These are phyloP conservation scores for Cryptoprocta ferox DNA, from an alignment of 2,797 vertebrate genomes.

Conservation along the genomic window DNA sequence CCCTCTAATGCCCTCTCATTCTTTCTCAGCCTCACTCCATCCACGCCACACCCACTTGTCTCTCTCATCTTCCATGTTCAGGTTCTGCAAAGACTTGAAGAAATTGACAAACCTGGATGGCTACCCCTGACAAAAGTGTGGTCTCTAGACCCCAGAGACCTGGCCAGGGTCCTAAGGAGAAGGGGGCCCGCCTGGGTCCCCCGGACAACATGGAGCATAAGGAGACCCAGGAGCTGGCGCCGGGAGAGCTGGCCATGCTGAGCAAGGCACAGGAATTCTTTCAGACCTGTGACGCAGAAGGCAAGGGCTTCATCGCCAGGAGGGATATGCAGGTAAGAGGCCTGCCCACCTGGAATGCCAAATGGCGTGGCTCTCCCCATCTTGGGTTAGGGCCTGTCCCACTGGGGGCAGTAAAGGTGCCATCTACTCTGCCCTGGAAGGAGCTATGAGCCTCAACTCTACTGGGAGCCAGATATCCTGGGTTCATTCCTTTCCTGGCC, in stretches of 20 bases:
- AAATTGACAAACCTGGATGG: slow-evolving; percentile 81
- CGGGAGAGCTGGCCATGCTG: slow-evolving; percentile 85
- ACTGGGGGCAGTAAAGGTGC: not conserved
- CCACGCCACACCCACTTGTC: not conserved
- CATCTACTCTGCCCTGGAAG: not conserved
- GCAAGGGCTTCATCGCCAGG: slow-evolving; percentile 93
- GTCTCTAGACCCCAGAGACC: slow-evolving; percentile 62
- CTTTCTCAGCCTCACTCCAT: not conserved
- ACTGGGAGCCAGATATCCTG: not conserved
- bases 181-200: not conserved
- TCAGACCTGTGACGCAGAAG: slow-evolving; percentile 94
- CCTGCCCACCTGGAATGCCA: not conserved
- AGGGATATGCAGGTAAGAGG: slow-evolving; percentile 94
- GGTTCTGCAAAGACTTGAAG: slow-evolving; percentile 58
- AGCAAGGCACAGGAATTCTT: slow-evolving; percentile 95
- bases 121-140: slow-evolving; percentile 76
- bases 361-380: not conserved
- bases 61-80: slow-evolving; percentile 66
- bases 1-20: not conserved
- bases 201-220: slow-evolving; percentile 58
- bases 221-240: slow-evolving; percentile 77
- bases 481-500: not conserved
- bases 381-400: not conserved
- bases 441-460: not conserved
- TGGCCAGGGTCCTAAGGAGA: slow-evolving; percentile 40